Evolutionary conservation across 1,140 invertebrate genomes (phyloP), one percentile per base, ranked within the genome.

Genomic region (Solen grandis): DNA sequence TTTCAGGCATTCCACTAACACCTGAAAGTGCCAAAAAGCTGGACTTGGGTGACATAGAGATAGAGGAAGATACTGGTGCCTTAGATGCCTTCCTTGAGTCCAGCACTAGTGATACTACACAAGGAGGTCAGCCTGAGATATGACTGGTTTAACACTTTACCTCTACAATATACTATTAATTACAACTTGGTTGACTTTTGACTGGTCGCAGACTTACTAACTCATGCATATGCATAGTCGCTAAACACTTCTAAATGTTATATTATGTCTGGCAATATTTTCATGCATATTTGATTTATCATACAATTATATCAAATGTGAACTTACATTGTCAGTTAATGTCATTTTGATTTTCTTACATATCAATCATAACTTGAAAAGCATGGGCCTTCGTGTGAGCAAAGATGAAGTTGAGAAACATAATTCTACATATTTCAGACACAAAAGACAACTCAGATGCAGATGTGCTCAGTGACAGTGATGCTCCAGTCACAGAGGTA

Each of bases 11-110:
- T 54, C 54, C 77, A 0, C 81, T 81, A 77, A 75, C 75, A 1
- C 54, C 63, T 66, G 84, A 85, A 35, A 83, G 84, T 35, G 76
- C 75, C 35, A 82, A 84, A 65, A 81, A 82, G 27, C 68, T 81
- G 1, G 84, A 85, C 70, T 19, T 85, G 8, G 68, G 78, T 19
- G 84, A 85, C 16, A 52, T 85, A 33, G 73, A 74, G n/a, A 76
- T 83, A 55, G 84, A 85, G 13, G 76, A 81, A 52, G 84, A 85
- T 52, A 35, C 38, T 46, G 52, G 63, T 29, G 75, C n/a, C 22
- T 46, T 85, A 25, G 82, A 85, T 72, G 84, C 81, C 52, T 85
- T 85, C 66, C 79, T 85, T 5, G 74, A 57, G 35, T 69, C 70
- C 27, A 52, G 35, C 1, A 79, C 78, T 41, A 68, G 46, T 5